Percentiles rank a stretch among this genome's conserved stretches.
These are phyloP conservation scores for Labeo rohita DNA, from an alignment of 2,113 vertebrate species.

Conservation along the genomic window DNA sequence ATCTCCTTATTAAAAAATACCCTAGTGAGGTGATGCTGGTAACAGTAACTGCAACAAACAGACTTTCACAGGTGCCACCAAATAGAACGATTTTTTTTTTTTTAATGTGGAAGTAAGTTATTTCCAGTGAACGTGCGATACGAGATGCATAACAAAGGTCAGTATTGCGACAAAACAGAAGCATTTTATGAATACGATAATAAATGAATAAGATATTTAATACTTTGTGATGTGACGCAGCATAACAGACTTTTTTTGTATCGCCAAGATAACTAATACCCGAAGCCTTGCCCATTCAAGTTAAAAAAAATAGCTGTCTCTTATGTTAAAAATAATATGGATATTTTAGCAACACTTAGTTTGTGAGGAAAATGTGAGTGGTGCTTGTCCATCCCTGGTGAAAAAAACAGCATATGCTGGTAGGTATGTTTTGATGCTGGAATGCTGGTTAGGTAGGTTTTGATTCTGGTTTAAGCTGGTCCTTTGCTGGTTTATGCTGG, in stretches of 20 bases:
- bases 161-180: not conserved
- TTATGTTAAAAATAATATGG: not conserved
- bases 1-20: not conserved
- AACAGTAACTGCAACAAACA: conserved; percentile 41
- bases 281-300: too few relatives aligned
- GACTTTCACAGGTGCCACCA: not conserved
- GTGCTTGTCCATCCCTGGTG: too few relatives aligned
- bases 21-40: conserved; percentile 36
- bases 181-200: too few relatives aligned
- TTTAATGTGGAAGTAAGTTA: not conserved
- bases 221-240: not conserved
- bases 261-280: not conserved
- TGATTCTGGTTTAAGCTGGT: too few relatives aligned
- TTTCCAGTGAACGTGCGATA: not conserved
- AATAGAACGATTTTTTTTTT: not conserved
- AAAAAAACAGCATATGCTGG: too few relatives aligned
- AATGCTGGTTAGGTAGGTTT: too few relatives aligned
- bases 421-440: too few relatives aligned
- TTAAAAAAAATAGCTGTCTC: too few relatives aligned
- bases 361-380: too few relatives aligned
- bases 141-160: not conserved
- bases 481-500: too few relatives aligned
- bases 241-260: not conserved
- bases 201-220: too few relatives aligned
- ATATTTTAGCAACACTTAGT: too few relatives aligned